Percentiles rank a stretch among this genome's conserved stretches.
These are phyloP conservation scores for Heliothis subflexa DNA, from an alignment of 1,140 invertebrate genomes.

Conservation along the genomic window DNA sequence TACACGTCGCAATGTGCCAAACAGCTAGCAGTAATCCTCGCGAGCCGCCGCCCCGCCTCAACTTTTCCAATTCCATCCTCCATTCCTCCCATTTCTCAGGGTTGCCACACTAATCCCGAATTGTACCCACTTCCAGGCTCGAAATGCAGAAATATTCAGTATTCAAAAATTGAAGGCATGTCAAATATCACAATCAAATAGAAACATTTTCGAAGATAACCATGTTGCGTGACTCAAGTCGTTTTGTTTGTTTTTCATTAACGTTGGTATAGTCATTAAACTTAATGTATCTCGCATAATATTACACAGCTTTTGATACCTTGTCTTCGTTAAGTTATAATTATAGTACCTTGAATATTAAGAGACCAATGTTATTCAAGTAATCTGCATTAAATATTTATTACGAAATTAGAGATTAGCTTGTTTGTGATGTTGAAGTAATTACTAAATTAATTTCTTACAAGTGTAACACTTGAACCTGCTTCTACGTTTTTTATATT, in stretches of 20 bases:
- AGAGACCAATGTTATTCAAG: background rate
- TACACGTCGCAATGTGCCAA: slow-evolving; percentile 58
- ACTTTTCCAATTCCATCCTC: slow-evolving; percentile 68
- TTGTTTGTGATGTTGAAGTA: background rate
- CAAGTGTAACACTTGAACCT: no score
- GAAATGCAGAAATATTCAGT: slow-evolving; percentile 61
- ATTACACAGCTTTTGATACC: slow-evolving; percentile 24
- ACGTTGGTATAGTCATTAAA: slow-evolving; percentile 35
- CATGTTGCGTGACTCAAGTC: slow-evolving; percentile 37
- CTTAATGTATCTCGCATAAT: slow-evolving; percentile 36
- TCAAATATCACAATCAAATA: slow-evolving; percentile 57
- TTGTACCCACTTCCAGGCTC: slow-evolving; percentile 62
- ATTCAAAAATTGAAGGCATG: slow-evolving; percentile 43
- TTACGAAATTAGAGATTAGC: background rate
- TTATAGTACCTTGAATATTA: slow-evolving; percentile 10
- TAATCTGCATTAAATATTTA: background rate
- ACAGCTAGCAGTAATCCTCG: slow-evolving; percentile 59
- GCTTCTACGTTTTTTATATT: no score
- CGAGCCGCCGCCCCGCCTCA: slow-evolving; percentile 55
- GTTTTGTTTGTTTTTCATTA: slow-evolving; percentile 49
- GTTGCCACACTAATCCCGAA: slow-evolving; percentile 64
- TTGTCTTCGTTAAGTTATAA: slow-evolving; percentile 9
- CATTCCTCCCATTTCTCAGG: slow-evolving; percentile 59
- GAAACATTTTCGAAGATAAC: slow-evolving; percentile 49
- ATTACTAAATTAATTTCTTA: background rate